Evolutionary conservation across 2,888 invertebrate species (phyloP).

Genomic region (Portevinia maculata): DNA sequence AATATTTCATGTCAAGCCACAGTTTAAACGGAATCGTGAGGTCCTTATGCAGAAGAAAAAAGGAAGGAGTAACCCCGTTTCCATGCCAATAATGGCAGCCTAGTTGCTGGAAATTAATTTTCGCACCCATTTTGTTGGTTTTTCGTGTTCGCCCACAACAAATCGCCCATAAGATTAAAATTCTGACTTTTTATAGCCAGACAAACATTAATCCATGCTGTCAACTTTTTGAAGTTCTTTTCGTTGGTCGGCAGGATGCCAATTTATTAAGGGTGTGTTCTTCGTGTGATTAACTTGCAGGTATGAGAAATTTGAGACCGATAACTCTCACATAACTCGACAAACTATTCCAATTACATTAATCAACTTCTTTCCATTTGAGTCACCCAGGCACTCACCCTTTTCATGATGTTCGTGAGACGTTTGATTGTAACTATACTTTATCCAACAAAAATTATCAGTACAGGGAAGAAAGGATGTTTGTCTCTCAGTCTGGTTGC

Average conservation of each 20-base stretch:
- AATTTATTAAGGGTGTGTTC: constrained; percentile 44
- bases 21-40: not conserved
- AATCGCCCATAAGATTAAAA: constrained; percentile 27
- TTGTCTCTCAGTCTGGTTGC: no score
- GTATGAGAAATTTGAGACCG: constrained; percentile 30
- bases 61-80: not conserved
- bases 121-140: constrained; percentile 2
- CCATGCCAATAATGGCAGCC: not conserved
- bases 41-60: not conserved
- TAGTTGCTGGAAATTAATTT: constrained; percentile 4
- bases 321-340: constrained; percentile 46
- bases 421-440: constrained; percentile 2
- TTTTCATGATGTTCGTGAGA: not conserved
- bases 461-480: no score
- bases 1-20: not conserved
- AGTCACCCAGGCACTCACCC: constrained; percentile 17
- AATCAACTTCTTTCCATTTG: constrained; percentile 34
- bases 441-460: no score
- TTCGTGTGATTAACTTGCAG: constrained; percentile 34
- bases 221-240: constrained; percentile 11
- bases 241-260: constrained; percentile 2
- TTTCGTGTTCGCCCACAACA: constrained; percentile 4
- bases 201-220: constrained; percentile 30
- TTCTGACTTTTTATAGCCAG: constrained; percentile 17
- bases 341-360: constrained; percentile 50